Percentiles rank a stretch among this genome's conserved stretches.
Evolutionary conservation across 2,113 vertebrate species (phyloP).

Genomic region (Chloropsis hardwickii): DNA sequence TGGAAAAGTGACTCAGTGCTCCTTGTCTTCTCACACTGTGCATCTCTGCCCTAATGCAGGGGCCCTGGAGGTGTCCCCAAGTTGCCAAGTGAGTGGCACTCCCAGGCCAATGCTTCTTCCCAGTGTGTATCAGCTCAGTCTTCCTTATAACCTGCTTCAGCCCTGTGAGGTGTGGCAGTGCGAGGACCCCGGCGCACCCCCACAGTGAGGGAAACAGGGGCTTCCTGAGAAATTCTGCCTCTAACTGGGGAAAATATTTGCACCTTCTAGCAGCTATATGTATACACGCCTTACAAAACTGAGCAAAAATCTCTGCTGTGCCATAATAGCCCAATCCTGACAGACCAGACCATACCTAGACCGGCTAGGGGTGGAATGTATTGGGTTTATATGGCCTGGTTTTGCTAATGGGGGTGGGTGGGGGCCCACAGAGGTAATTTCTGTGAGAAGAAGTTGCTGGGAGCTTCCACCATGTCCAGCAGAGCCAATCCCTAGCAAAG

Average conservation of each 20-base stretch:
- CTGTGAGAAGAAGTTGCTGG: neutral
- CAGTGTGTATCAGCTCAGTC: accelerated
- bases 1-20: neutral
- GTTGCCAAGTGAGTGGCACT: neutral
- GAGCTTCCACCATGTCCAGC: neutral
- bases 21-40: neutral
- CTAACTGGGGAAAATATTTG: neutral
- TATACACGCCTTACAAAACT: neutral
- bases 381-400: neutral
- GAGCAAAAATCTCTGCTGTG: neutral
- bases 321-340: neutral
- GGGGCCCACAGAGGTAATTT: neutral
- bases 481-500: neutral
- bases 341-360: neutral
- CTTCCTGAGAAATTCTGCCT: accelerated
- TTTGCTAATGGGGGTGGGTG: neutral
- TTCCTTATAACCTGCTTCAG: neutral
- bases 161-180: no score
- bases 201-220: neutral
- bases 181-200: no score
- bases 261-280: neutral
- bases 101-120: neutral
- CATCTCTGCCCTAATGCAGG: accelerated
- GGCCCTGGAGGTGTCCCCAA: neutral
- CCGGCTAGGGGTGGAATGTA: neutral